These are phyloP conservation scores for Mus pahari DNA, from an alignment of 2,113 vertebrate genomes.

Conservation along the genomic window DNA sequence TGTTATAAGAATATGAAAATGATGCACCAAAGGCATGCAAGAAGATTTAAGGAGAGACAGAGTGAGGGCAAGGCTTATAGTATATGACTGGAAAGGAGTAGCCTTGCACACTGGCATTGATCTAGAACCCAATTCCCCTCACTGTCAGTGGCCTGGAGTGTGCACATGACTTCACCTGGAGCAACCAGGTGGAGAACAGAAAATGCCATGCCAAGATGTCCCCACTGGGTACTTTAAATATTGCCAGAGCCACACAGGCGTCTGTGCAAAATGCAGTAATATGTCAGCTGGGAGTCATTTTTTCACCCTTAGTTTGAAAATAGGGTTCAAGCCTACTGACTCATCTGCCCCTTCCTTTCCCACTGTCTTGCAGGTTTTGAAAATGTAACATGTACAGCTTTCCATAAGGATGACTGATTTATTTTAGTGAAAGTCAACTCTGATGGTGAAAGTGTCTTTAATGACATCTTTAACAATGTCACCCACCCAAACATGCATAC, in stretches of 20 bases:
- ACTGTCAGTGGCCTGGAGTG: conserved; percentile 1
- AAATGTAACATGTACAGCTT: background rate
- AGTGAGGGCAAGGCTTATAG: background rate
- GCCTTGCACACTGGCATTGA: conserved; percentile 17
- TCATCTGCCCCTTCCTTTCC: background rate
- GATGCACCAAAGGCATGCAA: background rate
- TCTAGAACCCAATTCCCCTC: conserved; percentile 54
- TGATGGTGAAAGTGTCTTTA: conserved; percentile 46
- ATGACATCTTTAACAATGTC: background rate
- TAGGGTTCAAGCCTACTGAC: conserved; percentile 56
- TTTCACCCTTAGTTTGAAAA: conserved; percentile 67
- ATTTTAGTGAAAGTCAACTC: conserved; percentile 21
- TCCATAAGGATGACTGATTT: conserved; percentile 29
- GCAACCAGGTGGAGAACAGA: conserved; percentile 49
- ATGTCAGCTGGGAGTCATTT: conserved; percentile 44
- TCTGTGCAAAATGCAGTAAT: conserved; percentile 66
- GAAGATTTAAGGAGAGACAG: conserved; percentile 23
- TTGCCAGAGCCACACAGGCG: conserved; percentile 51
- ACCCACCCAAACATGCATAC: background rate
- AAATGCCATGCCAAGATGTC: conserved; percentile 44
- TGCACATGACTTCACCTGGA: conserved; percentile 48
- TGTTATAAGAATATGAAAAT: conserved; percentile 45
- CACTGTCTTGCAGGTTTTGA: conserved; percentile 42
- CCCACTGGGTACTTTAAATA: conserved; percentile 63
- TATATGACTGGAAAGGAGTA: conserved; percentile 19